phyloP scores from a whole-genome alignment of 2,888 invertebrate genomes.

The Apamea epomidion region DNA sequence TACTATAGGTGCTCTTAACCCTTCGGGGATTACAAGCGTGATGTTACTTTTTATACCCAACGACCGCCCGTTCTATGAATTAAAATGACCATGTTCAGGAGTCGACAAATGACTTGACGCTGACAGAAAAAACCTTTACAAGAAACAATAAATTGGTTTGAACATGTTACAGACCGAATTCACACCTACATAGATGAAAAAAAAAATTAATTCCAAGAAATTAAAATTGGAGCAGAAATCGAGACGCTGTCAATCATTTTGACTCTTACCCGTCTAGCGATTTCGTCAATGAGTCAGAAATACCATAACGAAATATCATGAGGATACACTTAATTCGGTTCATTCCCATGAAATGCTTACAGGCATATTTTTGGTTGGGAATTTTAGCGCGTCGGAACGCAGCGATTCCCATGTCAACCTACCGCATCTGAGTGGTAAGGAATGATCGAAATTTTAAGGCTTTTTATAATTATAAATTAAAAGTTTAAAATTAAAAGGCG shows the following conservation, averaged over 20 bases:
- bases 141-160: conserved; percentile 24
- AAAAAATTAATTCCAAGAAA: conserved; percentile 57
- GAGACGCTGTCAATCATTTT: conserved; percentile 63
- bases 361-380: conserved; percentile 76
- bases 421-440: conserved; percentile 73
- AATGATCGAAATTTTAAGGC: conserved; percentile 71
- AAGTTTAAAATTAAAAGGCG: conserved; percentile 6
- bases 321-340: conserved; percentile 79
- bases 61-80: neutral
- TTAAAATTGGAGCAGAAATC: conserved; percentile 54
- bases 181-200: conserved; percentile 38
- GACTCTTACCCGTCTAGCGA: conserved; percentile 58
- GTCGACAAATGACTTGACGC: conserved; percentile 7
- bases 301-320: conserved; percentile 47
- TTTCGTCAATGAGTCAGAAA: conserved; percentile 60
- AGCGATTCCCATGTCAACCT: conserved; percentile 78
- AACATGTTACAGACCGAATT: conserved; percentile 28
- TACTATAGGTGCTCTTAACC: neutral
- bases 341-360: conserved; percentile 82
- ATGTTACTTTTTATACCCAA: neutral
- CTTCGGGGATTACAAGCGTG: neutral
- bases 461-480: conserved; percentile 33
- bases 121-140: conserved; percentile 22
- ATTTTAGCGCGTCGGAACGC: conserved; percentile 74
- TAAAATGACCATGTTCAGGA: conserved; percentile 10